Evolutionary conservation across 2,113 vertebrate species (phyloP).

Genomic region (Chamaetylas fuelleborni): DNA sequence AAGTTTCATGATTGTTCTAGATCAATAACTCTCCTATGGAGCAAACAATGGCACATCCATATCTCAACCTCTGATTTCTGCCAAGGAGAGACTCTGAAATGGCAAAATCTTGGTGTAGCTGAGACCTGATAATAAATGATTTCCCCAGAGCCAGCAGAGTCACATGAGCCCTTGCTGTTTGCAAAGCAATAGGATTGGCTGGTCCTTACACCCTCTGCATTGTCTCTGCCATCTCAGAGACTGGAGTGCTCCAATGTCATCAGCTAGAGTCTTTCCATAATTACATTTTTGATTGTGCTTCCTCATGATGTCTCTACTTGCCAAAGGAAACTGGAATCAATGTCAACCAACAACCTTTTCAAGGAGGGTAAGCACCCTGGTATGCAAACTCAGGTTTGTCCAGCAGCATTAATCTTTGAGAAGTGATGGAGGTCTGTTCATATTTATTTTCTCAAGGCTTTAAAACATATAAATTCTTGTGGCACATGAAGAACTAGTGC

Average conservation of each 20-base stretch:
- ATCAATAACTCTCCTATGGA: background rate
- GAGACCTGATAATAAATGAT: background rate
- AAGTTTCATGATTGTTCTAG: background rate
- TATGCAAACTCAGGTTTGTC: background rate
- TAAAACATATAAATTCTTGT: background rate
- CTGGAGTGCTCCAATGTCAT: background rate
- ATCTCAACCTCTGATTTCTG: background rate
- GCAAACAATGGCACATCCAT: accelerated
- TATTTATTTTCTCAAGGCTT: background rate
- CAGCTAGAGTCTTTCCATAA: background rate
- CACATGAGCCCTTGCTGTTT: background rate
- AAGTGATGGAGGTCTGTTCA: background rate
- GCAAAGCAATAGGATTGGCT: background rate
- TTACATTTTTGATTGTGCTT: background rate
- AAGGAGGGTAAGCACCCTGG: accelerated
- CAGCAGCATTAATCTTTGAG: background rate
- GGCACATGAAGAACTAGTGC: accelerated
- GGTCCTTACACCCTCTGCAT: background rate
- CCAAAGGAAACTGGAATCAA: background rate
- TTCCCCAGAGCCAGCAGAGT: background rate
- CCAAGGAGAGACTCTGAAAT: background rate
- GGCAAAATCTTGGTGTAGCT: background rate
- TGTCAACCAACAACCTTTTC: background rate
- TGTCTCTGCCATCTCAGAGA: background rate
- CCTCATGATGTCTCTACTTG: background rate